A percentile compares a stretch with the other conserved stretches of the same genome.
These are phyloP conservation scores for Callospermophilus lateralis DNA, from an alignment of 2,113 vertebrate genomes.

Conservation along the genomic window DNA sequence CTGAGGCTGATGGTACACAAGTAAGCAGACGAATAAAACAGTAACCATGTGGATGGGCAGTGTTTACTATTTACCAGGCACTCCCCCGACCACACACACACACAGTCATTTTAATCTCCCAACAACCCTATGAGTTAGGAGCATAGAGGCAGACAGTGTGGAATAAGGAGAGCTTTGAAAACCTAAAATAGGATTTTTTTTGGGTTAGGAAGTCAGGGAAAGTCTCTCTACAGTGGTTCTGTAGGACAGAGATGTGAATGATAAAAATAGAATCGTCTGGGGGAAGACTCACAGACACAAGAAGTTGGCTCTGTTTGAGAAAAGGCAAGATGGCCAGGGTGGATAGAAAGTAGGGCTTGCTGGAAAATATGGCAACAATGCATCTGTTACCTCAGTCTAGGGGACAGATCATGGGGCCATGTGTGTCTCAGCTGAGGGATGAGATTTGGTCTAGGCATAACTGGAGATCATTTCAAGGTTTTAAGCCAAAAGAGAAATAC, in stretches of 20 bases:
- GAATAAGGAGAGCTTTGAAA: background rate
- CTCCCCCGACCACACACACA: rapidly evolving
- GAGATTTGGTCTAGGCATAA: background rate
- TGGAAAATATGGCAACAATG: background rate
- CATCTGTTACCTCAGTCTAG: background rate
- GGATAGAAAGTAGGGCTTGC: background rate
- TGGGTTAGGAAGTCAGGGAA: background rate
- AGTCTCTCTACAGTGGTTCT: background rate
- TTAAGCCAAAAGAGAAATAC: background rate
- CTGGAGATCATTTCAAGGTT: background rate
- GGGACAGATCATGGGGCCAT: background rate
- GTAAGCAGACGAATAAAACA: background rate
- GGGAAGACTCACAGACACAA: background rate
- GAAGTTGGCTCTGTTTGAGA: background rate
- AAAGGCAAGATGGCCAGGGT: background rate
- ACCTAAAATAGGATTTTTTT: background rate
- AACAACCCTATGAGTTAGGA: background rate
- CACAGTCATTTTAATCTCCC: background rate
- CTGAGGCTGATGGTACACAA: background rate
- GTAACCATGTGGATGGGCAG: background rate
- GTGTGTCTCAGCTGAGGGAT: background rate
- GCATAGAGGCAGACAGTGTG: rapidly evolving
- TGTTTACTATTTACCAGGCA: background rate
- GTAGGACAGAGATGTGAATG: background rate
- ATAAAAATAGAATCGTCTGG: background rate